phyloP scores from a whole-genome alignment of 2,113 vertebrate genomes.

The Tenebrosternarchus preto region DNA sequence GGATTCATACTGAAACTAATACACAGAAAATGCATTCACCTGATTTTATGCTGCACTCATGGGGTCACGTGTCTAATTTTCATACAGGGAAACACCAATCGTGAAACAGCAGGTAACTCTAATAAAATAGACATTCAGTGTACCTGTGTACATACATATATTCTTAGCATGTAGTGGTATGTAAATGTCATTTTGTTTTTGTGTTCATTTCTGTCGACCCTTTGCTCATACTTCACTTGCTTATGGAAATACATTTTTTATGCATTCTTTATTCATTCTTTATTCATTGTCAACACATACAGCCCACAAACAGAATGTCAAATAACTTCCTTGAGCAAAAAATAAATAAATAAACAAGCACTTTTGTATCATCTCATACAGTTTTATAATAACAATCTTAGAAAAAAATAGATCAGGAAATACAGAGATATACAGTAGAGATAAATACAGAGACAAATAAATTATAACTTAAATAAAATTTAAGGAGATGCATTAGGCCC shows the following conservation, averaged over 20 bases:
- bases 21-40: too few relatives aligned
- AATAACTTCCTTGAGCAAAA: conserved; percentile 56
- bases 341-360: conserved; percentile 58
- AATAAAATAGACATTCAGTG: too few relatives aligned
- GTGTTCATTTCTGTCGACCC: not conserved
- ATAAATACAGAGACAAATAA: not conserved
- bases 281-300: conserved; percentile 55
- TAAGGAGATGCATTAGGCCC: conserved; percentile 27
- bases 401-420: conserved; percentile 45
- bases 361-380: conserved; percentile 46
- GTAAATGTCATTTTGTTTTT: too few relatives aligned
- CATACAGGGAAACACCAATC: too few relatives aligned
- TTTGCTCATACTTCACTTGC: not conserved
- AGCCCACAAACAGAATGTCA: conserved; percentile 59
- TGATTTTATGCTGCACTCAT: too few relatives aligned
- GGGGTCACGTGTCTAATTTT: too few relatives aligned
- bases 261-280: too few relatives aligned
- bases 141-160: too few relatives aligned
- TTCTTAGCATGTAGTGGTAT: too few relatives aligned
- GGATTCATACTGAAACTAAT: too few relatives aligned
- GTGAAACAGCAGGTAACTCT: not conserved
- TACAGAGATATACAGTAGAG: not conserved
- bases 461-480: conserved; percentile 13
- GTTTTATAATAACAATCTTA: conserved; percentile 54
- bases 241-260: conserved; percentile 66